Conservation (phyloP, 2,797 vertebrate genomes). For the Balearica regulorum region DNA sequence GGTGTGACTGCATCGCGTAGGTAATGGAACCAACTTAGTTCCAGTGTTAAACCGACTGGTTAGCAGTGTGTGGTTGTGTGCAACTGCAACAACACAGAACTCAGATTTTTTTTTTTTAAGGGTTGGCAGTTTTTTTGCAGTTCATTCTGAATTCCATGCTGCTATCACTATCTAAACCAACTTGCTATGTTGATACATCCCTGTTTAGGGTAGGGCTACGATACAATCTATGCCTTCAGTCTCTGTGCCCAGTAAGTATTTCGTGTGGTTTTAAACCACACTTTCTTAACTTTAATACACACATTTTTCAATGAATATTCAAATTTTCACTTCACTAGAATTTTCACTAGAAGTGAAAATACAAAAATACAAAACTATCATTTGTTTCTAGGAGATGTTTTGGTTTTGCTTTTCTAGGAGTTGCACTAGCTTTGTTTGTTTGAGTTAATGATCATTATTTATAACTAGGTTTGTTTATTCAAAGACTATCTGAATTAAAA, state of each 20-base stretch:
- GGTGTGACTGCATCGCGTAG: not conserved
- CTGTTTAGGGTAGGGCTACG: not conserved
- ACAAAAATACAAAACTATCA: fast-evolving
- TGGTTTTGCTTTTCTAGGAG: not conserved
- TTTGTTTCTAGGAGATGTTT: not conserved
- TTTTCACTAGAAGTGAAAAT: not conserved
- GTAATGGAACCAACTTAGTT: not conserved
- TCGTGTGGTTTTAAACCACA: not conserved
- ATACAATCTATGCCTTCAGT: not conserved
- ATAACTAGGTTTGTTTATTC: not conserved
- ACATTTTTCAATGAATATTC: not conserved
- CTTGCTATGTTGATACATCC: not conserved
- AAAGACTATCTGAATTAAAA: not conserved
- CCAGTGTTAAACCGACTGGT: not conserved
- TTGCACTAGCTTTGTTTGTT: not conserved
- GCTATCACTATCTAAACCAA: not conserved
- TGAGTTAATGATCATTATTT: not conserved
- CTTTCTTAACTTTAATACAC: not conserved
- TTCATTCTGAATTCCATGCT: not conserved
- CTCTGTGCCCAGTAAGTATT: not conserved
- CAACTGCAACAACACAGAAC: not conserved
- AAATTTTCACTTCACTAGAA: not conserved
- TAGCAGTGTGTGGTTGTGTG: not conserved
- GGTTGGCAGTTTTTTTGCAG: not conserved
- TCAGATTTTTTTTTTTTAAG: not conserved